Evolutionary conservation across 1,140 invertebrate species (phyloP).

Genomic region (Pseudobourletiella spinata): DNA sequence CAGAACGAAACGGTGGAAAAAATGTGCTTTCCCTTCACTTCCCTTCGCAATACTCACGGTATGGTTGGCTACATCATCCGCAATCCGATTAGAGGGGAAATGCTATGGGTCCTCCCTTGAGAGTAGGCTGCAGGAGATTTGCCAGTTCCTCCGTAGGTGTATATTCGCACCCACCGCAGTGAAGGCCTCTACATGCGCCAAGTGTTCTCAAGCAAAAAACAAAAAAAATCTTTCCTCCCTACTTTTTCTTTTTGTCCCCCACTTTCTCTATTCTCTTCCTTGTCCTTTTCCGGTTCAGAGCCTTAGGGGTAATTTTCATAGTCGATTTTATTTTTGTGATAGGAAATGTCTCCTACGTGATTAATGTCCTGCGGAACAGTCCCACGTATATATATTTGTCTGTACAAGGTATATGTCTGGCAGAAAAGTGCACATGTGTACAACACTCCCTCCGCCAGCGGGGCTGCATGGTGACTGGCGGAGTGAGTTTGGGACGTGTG

Average conservation of each 20-base stretch:
- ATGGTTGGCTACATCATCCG: background rate
- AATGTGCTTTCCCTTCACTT: background rate
- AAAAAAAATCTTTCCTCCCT: background rate
- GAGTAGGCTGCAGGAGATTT: too few species aligned
- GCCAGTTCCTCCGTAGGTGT: too few species aligned
- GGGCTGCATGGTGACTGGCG: too few species aligned
- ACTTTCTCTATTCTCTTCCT: background rate
- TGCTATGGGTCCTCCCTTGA: too few species aligned
- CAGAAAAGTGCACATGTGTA: too few species aligned
- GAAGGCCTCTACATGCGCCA: too few species aligned
- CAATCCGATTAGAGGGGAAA: constrained; percentile 2
- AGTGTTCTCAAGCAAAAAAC: background rate
- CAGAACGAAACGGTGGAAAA: background rate
- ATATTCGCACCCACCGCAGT: too few species aligned
- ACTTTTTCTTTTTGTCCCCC: background rate
- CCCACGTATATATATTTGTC: too few species aligned
- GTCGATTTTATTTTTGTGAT: constrained; percentile 14
- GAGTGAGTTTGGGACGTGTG: too few species aligned
- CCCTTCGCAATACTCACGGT: background rate
- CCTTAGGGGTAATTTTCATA: constrained; percentile 20
- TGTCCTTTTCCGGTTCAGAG: too few species aligned
- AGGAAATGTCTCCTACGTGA: constrained; percentile 15
- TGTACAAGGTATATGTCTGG: too few species aligned
- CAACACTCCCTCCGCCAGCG: too few species aligned
- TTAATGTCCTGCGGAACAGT: constrained; percentile 11